Evolutionary conservation across 2,113 vertebrate genomes (phyloP), one percentile per base, ranked within the genome.

Genomic region (Globicephala melas): DNA sequence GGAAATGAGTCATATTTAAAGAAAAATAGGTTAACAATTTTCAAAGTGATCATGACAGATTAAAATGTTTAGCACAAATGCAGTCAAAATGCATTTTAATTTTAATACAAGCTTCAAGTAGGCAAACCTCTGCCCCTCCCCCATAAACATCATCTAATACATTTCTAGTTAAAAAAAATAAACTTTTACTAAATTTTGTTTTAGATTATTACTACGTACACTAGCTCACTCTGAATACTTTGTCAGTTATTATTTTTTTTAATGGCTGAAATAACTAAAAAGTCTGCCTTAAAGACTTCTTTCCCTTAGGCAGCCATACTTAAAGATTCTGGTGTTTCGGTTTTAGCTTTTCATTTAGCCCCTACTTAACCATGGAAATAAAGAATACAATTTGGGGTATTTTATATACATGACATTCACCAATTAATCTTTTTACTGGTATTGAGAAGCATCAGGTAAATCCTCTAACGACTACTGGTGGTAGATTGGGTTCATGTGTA

Each of bases 11-110:
- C 60, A 53, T 91, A 86, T 81, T 97, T 92, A 84, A 85, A 55
- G 76, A 96, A 95, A 91, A 91, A 68, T 41, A 70, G 33, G 63
- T 74, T 79, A 77, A 92, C 44, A 44, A 73, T 81, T 97, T 97
- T 97, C 63, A 33, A 95, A 94, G 53, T 74, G n/a, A 68, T 80
- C 2, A 25, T 41, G 26, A 88, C 25, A 95, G 84, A 89, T 36
- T 86, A 94, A 67, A 28, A 41, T 76, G 63, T 76, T 79, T 60
- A 60, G 15, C 36, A 79, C 68, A 67, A 67, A 41, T 84, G 41
- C 55, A 68, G 14, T 85, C 77, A 71, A 89, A 85, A 58, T 81
- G 31, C 28, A 65, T n/a, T 65, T 67, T 92, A 83, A 82, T 95
- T 41, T 88, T 77, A 94, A 87, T 60, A 33, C 9, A 87, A 70